Evolutionary conservation across 2,888 invertebrate genomes (phyloP), one percentile per base, ranked within the genome.

Genomic region (Nomada fabriciana): DNA sequence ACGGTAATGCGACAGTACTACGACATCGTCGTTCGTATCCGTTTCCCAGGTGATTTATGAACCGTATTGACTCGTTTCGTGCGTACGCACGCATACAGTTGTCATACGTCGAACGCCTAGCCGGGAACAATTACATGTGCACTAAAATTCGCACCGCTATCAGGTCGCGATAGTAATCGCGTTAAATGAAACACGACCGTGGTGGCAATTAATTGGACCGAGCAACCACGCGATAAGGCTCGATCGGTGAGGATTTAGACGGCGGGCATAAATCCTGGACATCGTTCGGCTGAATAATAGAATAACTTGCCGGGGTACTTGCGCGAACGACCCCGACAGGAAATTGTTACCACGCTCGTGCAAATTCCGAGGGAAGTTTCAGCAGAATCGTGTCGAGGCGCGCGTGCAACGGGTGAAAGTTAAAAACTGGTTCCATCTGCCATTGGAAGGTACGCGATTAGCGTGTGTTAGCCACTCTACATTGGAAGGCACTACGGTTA

Each of bases 31-130:
- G 76, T 63, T 55, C 60, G 47, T 20, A 42, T 29, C 60, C 65
- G 60, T 50, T 71, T 71, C 13, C 29, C n/a, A 36, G 42, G 42
- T 78, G 80, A 80, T 80, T 61, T 79, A 80, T 63, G 80, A 20
- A n/a, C 23, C 23, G 13, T 15, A 55, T 20, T 50, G 47, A 3
- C 18, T 25, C 23, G 52, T 50, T 47, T 18, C 18, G 55, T 9
- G 9, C 20, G 11, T 25, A 5, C 50, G 18, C 23, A n/a, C 11
- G n/a, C 1, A 10, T 13, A 23, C 55, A 0, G 2, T 55, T 10
- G 20, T 13, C 7, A 23, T 15, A 18, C 52, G 29, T 47, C 13
- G n/a, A n/a, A 25, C 0, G n/a, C 29, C 50, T n/a, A 43, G 43
- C 50, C 43, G 11, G 10, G 20, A 63, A 25, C 47, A 60, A 11